Conservation (phyloP, 2,797 vertebrate species). For the Takifugu ocellatus region DNA sequence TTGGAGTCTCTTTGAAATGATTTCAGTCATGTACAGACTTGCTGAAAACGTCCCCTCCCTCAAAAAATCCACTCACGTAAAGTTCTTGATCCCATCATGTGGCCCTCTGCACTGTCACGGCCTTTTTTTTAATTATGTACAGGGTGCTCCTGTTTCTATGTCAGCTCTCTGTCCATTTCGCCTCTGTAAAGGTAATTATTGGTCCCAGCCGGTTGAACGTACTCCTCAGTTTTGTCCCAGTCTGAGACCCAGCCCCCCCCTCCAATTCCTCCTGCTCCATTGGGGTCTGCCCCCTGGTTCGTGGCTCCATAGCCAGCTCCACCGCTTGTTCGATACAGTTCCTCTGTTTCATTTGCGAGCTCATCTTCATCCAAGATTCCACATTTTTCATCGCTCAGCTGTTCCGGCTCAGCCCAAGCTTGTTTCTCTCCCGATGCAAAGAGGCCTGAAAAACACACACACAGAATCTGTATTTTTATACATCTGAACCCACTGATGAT, state of each 20-base stretch:
- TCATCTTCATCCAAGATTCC: conserved; percentile 75
- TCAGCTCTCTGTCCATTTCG: conserved; percentile 48
- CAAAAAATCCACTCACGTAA: conserved; percentile 18
- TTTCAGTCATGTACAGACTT: conserved; percentile 35
- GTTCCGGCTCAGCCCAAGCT: conserved; percentile 92
- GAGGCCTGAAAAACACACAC: conserved; percentile 59
- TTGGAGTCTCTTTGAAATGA: conserved; percentile 43
- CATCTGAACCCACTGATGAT: no score
- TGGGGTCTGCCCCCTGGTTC: conserved; percentile 63
- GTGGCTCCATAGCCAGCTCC: conserved; percentile 69
- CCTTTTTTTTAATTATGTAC: conserved; percentile 17
- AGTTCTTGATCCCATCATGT: conserved; percentile 29
- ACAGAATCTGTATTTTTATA: not conserved
- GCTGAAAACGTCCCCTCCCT: conserved; percentile 25
- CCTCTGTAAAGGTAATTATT: conserved; percentile 70
- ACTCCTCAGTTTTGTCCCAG: conserved; percentile 78
- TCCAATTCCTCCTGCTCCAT: conserved; percentile 64
- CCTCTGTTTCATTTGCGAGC: conserved; percentile 77
- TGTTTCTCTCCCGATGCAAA: conserved; percentile 97
- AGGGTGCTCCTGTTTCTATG: conserved; percentile 36
- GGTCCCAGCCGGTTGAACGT: conserved; percentile 68
- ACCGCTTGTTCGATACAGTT: conserved; percentile 66
- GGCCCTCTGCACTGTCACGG: conserved; percentile 12
- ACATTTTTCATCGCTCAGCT: conserved; percentile 87
- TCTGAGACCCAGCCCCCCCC: conserved; percentile 73